Evolutionary conservation across 1,140 invertebrate genomes (phyloP).

Genomic region (Glossosoma conforme): DNA sequence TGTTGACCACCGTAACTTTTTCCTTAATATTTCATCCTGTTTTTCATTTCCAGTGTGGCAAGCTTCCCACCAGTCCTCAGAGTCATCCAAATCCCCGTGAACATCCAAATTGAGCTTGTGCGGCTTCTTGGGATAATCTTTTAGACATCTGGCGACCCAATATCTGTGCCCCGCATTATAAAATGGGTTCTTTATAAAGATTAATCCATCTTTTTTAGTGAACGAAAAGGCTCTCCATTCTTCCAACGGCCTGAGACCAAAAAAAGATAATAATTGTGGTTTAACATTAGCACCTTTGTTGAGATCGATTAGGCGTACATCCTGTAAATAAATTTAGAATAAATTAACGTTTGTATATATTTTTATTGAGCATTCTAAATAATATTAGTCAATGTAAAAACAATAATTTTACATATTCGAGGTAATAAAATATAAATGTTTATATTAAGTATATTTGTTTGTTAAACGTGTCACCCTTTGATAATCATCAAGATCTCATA

Average conservation of each 20-base stretch:
- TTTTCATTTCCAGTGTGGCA: conserved; percentile 39
- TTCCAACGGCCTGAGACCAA: conserved; percentile 47
- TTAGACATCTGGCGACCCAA: conserved; percentile 76
- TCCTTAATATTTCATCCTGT: conserved; percentile 41
- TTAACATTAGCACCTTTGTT: too few relatives aligned
- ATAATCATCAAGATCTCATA: background rate
- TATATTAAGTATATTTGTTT: too few relatives aligned
- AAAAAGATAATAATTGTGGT: too few relatives aligned
- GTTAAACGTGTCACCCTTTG: background rate
- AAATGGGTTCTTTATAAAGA: conserved; percentile 83
- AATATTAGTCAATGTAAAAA: too few relatives aligned
- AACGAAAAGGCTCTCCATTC: conserved; percentile 58
- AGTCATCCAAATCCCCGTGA: conserved; percentile 43
- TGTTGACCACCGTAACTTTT: conserved; percentile 84
- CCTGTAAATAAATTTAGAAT: too few relatives aligned
- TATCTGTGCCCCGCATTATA: conserved; percentile 67
- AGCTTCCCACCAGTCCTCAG: conserved; percentile 44
- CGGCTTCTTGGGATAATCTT: conserved; percentile 70
- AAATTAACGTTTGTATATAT: too few relatives aligned
- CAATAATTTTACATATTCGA: too few relatives aligned
- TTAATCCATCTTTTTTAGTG: conserved; percentile 58
- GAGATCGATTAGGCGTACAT: too few relatives aligned
- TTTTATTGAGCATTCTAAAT: too few relatives aligned
- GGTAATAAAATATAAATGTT: too few relatives aligned
- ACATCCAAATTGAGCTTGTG: conserved; percentile 73